Percentiles rank a stretch among this genome's conserved stretches.
Conservation (phyloP, 2,888 invertebrate genomes). For the Drosophila austrosaltans region DNA sequence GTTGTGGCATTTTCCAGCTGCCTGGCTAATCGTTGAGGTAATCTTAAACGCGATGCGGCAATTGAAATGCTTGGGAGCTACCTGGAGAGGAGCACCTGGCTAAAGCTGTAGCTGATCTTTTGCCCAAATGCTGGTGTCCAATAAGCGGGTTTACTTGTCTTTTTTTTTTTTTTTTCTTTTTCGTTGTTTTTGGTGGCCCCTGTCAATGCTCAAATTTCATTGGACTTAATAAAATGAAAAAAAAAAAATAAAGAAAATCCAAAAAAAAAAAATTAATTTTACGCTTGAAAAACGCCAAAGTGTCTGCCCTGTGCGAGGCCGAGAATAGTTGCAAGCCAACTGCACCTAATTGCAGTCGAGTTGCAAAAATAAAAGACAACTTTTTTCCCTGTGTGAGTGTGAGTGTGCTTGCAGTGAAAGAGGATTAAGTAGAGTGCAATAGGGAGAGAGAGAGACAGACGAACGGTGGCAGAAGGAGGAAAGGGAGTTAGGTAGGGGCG, state of each 20-base stretch:
- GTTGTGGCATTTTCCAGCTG: slow-evolving; percentile 78
- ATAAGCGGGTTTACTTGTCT: slow-evolving; percentile 37
- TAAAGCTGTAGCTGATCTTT: slow-evolving; percentile 31
- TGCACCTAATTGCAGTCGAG: slow-evolving; percentile 73
- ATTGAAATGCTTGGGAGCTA: slow-evolving; percentile 66
- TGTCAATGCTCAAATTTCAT: slow-evolving; percentile 78
- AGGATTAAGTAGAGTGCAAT: slow-evolving; percentile 32
- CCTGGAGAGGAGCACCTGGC: slow-evolving; percentile 54
- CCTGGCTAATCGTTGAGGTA: slow-evolving; percentile 76
- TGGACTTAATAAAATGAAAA: slow-evolving; percentile 56
- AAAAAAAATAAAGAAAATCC: background rate
- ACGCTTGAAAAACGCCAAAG: slow-evolving; percentile 60
- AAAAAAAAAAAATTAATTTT: slow-evolving; percentile 63
- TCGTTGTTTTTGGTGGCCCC: slow-evolving; percentile 56
- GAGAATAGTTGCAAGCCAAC: slow-evolving; percentile 60
- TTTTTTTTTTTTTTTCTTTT: background rate
- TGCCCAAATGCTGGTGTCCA: slow-evolving; percentile 42
- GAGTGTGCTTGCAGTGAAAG: slow-evolving; percentile 50
- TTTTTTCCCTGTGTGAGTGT: slow-evolving; percentile 19
- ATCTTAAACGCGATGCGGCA: slow-evolving; percentile 77
- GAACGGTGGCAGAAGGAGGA: too few species aligned
- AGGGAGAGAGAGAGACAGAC: too few species aligned
- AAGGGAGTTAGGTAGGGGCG: background rate
- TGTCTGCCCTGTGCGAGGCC: slow-evolving; percentile 59
- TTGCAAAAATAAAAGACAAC: slow-evolving; percentile 66